Conservation (phyloP, 2,888 invertebrate species). For the Glaucopsyche alexis region DNA sequence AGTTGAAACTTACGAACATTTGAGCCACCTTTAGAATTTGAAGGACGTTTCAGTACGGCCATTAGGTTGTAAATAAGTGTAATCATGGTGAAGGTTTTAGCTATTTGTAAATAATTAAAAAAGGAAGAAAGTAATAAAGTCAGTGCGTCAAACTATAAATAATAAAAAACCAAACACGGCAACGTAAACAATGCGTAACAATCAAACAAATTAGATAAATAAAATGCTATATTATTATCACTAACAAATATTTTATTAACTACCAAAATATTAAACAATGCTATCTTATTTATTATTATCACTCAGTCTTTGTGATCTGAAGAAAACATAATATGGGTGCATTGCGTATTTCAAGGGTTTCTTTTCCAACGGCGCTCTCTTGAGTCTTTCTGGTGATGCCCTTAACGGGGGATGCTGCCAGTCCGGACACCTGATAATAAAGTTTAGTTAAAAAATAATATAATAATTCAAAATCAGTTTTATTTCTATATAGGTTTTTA, state of each 20-base stretch:
- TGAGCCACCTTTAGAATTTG: too few relatives aligned
- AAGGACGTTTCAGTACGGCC: too few relatives aligned
- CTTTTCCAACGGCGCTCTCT: slow-evolving; percentile 47
- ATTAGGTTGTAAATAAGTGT: too few relatives aligned
- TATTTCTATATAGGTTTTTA: too few relatives aligned
- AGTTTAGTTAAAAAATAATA: background rate
- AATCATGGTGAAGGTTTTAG: too few relatives aligned
- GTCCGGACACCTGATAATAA: slow-evolving; percentile 64
- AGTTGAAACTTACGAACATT: too few relatives aligned
- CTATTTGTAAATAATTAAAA: too few relatives aligned
- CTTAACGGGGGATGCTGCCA: slow-evolving; percentile 60
- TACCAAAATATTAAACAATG: slow-evolving; percentile 12
- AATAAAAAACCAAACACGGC: background rate
- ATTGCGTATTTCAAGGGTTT: slow-evolving; percentile 35
- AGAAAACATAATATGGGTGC: slow-evolving; percentile 34
- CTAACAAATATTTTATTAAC: slow-evolving; percentile 8
- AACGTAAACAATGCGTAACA: background rate
- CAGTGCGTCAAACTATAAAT: too few relatives aligned
- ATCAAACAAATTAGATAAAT: background rate
- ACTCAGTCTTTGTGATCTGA: slow-evolving; percentile 33
- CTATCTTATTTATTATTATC: slow-evolving; percentile 27
- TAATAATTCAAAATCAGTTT: too few relatives aligned
- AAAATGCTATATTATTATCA: background rate
- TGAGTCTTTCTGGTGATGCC: slow-evolving; percentile 56
- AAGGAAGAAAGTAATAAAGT: too few relatives aligned